These are phyloP conservation scores for Phymastichus coffea DNA, from an alignment of 1,140 invertebrate species.

Conservation along the genomic window DNA sequence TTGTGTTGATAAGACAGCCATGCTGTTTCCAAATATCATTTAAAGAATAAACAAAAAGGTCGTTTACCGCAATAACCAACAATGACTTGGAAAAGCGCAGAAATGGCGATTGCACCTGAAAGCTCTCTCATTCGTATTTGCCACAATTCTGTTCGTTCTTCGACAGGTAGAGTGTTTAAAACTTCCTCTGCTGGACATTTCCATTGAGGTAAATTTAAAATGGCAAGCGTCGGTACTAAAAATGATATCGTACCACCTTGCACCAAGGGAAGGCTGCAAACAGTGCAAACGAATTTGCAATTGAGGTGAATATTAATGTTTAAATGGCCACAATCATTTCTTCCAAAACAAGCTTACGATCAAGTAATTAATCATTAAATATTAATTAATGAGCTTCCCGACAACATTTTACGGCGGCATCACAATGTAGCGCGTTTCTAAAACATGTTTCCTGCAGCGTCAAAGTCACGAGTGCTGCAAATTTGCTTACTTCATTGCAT, in stretches of 20 bases:
- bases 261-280: slow-evolving; percentile 65
- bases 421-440: too few species aligned
- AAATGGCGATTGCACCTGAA: slow-evolving; percentile 82
- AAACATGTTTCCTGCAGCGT: too few species aligned
- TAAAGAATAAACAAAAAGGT: background rate
- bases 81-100: slow-evolving; percentile 75
- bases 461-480: too few species aligned
- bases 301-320: background rate
- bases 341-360: too few species aligned
- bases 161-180: slow-evolving; percentile 60
- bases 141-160: slow-evolving; percentile 70
- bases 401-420: too few species aligned
- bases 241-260: slow-evolving; percentile 85
- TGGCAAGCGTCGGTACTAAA: slow-evolving; percentile 80
- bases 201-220: slow-evolving; percentile 76
- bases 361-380: too few species aligned
- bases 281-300: background rate
- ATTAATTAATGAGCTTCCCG: too few species aligned
- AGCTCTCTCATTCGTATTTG: slow-evolving; percentile 78
- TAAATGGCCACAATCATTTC: background rate
- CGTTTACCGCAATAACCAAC: slow-evolving; percentile 64
- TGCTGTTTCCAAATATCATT: too few species aligned
- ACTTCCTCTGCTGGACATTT: slow-evolving; percentile 66
- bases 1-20: too few species aligned
- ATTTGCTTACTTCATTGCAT: too few species aligned